A percentile compares a stretch with the other conserved stretches of the same genome.
Conservation (phyloP, 1,140 invertebrate species). For the Acromyrmex charruanus region DNA sequence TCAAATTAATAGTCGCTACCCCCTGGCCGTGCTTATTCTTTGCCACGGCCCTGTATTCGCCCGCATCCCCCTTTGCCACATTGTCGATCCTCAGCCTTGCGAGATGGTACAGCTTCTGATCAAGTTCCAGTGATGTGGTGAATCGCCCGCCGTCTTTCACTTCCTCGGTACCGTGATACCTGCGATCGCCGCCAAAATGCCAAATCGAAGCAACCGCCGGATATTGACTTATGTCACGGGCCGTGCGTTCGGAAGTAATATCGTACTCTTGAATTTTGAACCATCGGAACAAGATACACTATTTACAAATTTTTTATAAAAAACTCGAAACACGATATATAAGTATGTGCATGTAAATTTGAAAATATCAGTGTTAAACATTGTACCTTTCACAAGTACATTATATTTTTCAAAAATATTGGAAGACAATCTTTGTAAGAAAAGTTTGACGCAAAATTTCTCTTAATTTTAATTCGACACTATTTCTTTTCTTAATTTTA, state of each 20-base stretch:
- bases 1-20: conserved; percentile 97
- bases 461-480: no score
- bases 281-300: neutral
- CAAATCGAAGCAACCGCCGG: conserved; percentile 41
- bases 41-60: conserved; percentile 97
- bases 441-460: neutral
- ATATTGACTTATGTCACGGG: conserved; percentile 2
- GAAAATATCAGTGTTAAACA: neutral
- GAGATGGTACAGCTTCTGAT: conserved; percentile 96
- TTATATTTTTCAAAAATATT: neutral
- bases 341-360: no score
- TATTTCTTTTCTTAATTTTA: neutral
- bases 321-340: neutral
- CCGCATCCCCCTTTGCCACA: conserved; percentile 94
- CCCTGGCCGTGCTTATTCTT: conserved; percentile 97
- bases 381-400: neutral
- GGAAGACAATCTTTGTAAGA: neutral
- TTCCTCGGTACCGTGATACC: conserved; percentile 94
- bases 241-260: conserved; percentile 49
- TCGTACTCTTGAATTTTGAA: neutral
- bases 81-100: conserved; percentile 94
- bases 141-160: conserved; percentile 92
- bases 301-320: neutral
- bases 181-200: conserved; percentile 80
- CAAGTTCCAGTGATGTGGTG: conserved; percentile 92